A percentile compares a stretch with the other conserved stretches of the same genome.
phyloP scores from a whole-genome alignment of 2,113 vertebrate species.

The Tenrec ecaudatus region DNA sequence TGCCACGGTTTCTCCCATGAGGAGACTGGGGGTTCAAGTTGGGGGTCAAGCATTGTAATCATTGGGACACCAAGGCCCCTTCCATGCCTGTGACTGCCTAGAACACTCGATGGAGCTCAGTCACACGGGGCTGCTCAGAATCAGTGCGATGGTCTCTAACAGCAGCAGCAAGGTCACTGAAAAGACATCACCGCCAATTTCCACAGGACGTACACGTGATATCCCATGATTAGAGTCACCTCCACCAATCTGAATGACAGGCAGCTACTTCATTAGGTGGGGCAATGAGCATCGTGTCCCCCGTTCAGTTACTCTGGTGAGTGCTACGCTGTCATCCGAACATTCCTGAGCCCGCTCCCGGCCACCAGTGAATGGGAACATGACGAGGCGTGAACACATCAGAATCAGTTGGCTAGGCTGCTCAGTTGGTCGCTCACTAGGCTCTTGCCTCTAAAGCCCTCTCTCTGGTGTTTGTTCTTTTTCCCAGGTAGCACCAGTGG shows the following conservation, averaged over 20 bases:
- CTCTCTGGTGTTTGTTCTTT: not conserved
- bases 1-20: too few relatives aligned
- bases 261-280: not conserved
- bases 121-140: not conserved
- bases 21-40: too few relatives aligned
- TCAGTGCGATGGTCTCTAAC: not conserved
- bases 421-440: not conserved
- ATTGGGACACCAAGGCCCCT: not conserved
- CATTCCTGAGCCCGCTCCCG: not conserved
- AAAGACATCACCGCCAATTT: slow-evolving; percentile 49
- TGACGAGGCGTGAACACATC: not conserved
- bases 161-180: not conserved
- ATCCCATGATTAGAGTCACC: not conserved
- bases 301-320: not conserved
- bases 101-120: not conserved
- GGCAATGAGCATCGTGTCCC: not conserved
- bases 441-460: not conserved
- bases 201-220: not conserved
- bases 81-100: not conserved
- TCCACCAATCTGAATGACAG: not conserved
- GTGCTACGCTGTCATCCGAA: not conserved
- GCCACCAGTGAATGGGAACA: not conserved
- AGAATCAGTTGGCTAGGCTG: not conserved
- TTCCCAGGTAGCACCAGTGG: not conserved
- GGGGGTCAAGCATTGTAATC: too few relatives aligned